Evolutionary conservation across 2,113 vertebrate genomes (phyloP).

Genomic region (Gyps fulvus): DNA sequence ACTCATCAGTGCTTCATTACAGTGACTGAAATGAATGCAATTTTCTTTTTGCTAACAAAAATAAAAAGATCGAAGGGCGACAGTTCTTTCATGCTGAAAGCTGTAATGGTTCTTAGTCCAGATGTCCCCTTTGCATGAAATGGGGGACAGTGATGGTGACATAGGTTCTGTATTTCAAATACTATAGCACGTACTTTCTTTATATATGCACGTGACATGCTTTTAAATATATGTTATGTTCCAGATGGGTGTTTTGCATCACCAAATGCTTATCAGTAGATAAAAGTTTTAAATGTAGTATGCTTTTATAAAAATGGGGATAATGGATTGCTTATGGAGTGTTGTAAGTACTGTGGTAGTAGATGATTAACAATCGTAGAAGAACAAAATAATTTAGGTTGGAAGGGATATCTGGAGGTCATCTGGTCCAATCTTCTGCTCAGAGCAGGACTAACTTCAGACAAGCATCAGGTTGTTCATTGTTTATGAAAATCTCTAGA

Average conservation of each 20-base stretch:
- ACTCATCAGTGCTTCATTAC: not conserved
- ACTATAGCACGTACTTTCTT: not conserved
- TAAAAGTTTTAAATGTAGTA: not conserved
- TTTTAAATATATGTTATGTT: not conserved
- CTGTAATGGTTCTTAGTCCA: not conserved
- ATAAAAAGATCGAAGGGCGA: not conserved
- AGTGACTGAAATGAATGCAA: not conserved
- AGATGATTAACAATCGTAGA: not conserved
- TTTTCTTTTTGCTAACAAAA: slow-evolving; percentile 2
- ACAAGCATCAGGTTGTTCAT: not conserved
- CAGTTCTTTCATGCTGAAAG: not conserved
- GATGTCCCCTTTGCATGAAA: not conserved
- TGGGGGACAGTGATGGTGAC: not conserved
- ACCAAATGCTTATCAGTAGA: not conserved
- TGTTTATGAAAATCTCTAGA: not conserved
- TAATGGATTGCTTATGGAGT: not conserved
- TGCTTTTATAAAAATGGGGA: not conserved
- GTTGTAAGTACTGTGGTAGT: not conserved
- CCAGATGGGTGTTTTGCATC: not conserved
- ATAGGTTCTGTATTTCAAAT: not conserved
- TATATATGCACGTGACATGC: fast-evolving
- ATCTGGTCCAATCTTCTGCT: not conserved
- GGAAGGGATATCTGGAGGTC: not conserved
- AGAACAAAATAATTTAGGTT: not conserved
- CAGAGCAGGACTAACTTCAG: not conserved